Conservation (phyloP, 2,113 vertebrate species). For the Neodontobutis hainanensis region DNA sequence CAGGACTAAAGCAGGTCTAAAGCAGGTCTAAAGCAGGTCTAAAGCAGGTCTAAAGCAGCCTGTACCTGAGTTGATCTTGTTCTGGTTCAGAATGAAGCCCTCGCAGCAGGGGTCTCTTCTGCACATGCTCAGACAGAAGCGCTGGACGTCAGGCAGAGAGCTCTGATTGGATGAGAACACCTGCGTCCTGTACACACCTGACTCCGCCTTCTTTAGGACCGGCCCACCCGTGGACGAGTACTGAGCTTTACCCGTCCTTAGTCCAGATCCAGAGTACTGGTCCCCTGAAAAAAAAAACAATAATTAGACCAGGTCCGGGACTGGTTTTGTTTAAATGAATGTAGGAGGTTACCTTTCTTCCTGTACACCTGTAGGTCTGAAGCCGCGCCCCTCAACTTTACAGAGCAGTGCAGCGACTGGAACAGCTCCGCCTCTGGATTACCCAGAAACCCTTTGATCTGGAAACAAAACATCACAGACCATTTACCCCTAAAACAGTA, state of each 20-base stretch:
- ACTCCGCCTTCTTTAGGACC: conserved; percentile 79
- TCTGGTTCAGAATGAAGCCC: conserved; percentile 85
- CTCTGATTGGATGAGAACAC: conserved; percentile 71
- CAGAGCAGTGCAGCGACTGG: conserved; percentile 75
- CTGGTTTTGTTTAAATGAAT: too few species aligned
- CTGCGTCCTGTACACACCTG: conserved; percentile 79
- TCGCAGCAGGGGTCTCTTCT: conserved; percentile 85
- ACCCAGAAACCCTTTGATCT: conserved; percentile 81
- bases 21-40: not conserved
- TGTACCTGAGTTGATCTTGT: conserved; percentile 81
- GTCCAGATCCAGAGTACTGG: not conserved
- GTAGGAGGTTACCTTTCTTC: conserved; percentile 84
- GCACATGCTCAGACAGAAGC: conserved; percentile 86
- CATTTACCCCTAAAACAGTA: too few species aligned
- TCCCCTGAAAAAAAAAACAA: not conserved
- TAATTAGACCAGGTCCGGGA: not conserved
- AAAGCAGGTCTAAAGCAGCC: not conserved
- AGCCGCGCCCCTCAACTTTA: conserved; percentile 74
- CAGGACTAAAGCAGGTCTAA: not conserved
- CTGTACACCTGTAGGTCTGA: conserved; percentile 74
- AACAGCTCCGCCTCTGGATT: conserved; percentile 72
- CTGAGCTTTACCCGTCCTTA: not conserved
- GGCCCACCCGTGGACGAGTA: conserved; percentile 19
- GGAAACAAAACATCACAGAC: not conserved
- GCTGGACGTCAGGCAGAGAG: conserved; percentile 71